phyloP scores from a whole-genome alignment of 2,113 vertebrate genomes.

The Tychaedon coryphoeus region DNA sequence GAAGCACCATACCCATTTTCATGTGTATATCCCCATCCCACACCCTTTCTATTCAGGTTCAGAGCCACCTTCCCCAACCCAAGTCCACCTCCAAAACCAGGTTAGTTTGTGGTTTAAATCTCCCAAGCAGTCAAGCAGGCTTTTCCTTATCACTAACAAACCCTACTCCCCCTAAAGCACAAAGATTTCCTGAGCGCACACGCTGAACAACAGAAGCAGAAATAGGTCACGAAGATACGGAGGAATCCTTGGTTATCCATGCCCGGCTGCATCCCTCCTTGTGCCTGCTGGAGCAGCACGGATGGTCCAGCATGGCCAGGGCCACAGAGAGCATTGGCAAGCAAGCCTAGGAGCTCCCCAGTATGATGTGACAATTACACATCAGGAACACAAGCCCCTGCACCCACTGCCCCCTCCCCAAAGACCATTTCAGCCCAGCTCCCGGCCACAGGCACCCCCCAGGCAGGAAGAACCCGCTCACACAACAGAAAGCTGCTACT shows the following conservation, averaged over 20 bases:
- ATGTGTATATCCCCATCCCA: fast-evolving
- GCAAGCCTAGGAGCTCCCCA: background rate
- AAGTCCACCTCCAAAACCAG: background rate
- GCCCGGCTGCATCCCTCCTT: background rate
- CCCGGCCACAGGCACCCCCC: background rate
- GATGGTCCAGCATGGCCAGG: background rate
- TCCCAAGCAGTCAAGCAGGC: background rate
- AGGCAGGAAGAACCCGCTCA: fast-evolving
- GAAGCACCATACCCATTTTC: background rate
- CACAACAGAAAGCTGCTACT: background rate
- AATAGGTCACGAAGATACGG: conserved; percentile 33
- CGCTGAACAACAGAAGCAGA: conserved; percentile 4
- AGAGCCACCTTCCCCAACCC: background rate
- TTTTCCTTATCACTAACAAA: background rate
- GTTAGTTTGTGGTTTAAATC: background rate
- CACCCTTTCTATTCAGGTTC: background rate
- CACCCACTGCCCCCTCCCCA: background rate
- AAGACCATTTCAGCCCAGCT: background rate
- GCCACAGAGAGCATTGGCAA: background rate
- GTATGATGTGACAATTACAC: fast-evolving
- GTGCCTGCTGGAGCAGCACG: background rate
- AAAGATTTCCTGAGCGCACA: background rate
- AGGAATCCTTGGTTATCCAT: background rate
- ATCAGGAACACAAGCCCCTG: background rate
- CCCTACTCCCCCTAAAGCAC: background rate